Evolutionary conservation across 2,113 vertebrate species (phyloP).

Genomic region (Heterochromis multidens): DNA sequence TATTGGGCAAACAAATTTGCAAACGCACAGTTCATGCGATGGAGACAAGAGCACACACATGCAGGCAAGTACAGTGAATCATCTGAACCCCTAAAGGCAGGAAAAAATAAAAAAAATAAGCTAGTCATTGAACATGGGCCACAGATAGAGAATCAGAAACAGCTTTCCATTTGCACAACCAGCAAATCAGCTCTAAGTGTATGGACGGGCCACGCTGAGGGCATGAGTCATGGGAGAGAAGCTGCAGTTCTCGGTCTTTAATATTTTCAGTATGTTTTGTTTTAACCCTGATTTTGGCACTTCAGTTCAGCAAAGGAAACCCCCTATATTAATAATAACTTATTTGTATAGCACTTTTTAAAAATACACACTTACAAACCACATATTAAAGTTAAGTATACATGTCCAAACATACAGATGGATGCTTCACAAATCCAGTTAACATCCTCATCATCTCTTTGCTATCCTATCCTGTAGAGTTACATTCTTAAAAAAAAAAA

Average conservation of each 20-base stretch:
- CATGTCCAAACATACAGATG: too few relatives aligned
- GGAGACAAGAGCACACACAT: neutral
- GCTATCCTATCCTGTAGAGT: too few relatives aligned
- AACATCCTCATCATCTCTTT: too few relatives aligned
- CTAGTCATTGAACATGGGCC: slow-evolving; percentile 33
- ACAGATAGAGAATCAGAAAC: slow-evolving; percentile 18
- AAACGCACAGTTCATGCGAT: neutral
- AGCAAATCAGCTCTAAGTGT: neutral
- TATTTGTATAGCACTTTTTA: neutral
- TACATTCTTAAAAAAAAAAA: too few relatives aligned
- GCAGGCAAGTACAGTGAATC: neutral
- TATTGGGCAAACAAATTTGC: neutral
- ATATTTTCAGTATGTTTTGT: neutral
- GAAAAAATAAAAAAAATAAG: slow-evolving; percentile 6
- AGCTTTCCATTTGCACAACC: slow-evolving; percentile 15
- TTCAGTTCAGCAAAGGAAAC: neutral
- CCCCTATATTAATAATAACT: neutral
- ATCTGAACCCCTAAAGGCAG: slow-evolving; percentile 3
- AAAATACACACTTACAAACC: neutral
- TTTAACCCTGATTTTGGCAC: neutral
- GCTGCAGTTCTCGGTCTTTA: neutral
- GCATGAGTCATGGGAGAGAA: neutral
- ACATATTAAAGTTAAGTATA: neutral
- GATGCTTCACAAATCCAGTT: too few relatives aligned
- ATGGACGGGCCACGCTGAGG: neutral